Conservation (phyloP, 2,888 invertebrate genomes). For the Embidobia sp. region DNA sequence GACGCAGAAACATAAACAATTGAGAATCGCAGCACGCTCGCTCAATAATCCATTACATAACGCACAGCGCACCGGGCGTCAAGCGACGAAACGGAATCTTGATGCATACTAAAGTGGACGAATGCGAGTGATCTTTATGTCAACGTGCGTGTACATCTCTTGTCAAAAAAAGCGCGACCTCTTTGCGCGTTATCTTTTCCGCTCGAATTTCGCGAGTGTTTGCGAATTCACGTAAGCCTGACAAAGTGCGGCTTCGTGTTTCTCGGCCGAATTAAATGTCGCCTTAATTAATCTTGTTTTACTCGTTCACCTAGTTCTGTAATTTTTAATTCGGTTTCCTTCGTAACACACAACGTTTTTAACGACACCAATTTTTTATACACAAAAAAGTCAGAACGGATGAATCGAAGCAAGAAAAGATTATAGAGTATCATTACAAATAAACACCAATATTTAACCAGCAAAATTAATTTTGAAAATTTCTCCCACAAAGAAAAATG, state of each 20-base stretch:
- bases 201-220: slow-evolving; percentile 30
- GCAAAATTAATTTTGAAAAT: no score
- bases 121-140: slow-evolving; percentile 25
- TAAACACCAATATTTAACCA: no score
- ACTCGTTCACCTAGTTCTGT: slow-evolving; percentile 30
- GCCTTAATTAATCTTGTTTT: slow-evolving; percentile 67
- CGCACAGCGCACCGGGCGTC: slow-evolving; percentile 24
- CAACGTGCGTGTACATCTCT: slow-evolving; percentile 17
- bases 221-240: slow-evolving; percentile 45
- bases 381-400: no score
- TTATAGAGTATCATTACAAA: no score
- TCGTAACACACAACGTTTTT: background rate
- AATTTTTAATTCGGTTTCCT: slow-evolving; percentile 21
- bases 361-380: background rate
- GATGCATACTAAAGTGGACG: slow-evolving; percentile 24
- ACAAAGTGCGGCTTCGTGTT: slow-evolving; percentile 58
- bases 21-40: slow-evolving; percentile 20
- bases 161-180: slow-evolving; percentile 23
- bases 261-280: slow-evolving; percentile 64
- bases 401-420: no score
- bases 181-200: slow-evolving; percentile 36
- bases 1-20: slow-evolving; percentile 41
- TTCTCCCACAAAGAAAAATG: no score
- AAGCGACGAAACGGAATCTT: slow-evolving; percentile 28
- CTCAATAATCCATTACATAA: slow-evolving; percentile 43